Percentiles rank a stretch among this genome's conserved stretches.
Evolutionary conservation across 2,888 invertebrate species (phyloP).

Genomic region (Stictocephala bisonia): DNA sequence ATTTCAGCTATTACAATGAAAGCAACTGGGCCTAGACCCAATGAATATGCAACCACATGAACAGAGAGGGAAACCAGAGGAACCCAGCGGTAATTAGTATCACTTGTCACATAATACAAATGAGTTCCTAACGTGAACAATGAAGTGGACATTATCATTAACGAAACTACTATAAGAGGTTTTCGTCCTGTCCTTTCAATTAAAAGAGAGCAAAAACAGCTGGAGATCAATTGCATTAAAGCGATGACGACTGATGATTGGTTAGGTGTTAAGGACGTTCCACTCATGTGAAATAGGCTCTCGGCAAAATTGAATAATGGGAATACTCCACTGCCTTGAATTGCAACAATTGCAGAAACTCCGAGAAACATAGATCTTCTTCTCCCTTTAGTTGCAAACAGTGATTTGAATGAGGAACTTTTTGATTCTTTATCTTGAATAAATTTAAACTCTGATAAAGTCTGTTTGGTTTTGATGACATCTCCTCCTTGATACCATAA

Average conservation of each 20-base stretch:
- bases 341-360: conserved; percentile 63
- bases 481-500: conserved; percentile 59
- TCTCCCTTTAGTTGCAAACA: conserved; percentile 63
- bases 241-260: conserved; percentile 65
- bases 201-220: conserved; percentile 59
- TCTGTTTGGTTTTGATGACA: conserved; percentile 47
- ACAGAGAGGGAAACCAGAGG: conserved; percentile 65
- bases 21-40: conserved; percentile 66
- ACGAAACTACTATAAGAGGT: conserved; percentile 65
- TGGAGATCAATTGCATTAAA: conserved; percentile 62
- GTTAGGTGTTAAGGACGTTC: conserved; percentile 59
- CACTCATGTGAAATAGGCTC: conserved; percentile 61
- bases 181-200: conserved; percentile 66
- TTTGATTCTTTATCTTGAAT: conserved; percentile 52
- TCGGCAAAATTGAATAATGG: conserved; percentile 64
- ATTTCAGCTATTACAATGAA: conserved; percentile 66
- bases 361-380: conserved; percentile 63
- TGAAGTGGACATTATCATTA: conserved; percentile 61
- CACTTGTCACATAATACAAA: conserved; percentile 58
- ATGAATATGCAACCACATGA: conserved; percentile 65
- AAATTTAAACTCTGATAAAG: too few species aligned
- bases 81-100: conserved; percentile 62
- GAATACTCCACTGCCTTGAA: conserved; percentile 66
- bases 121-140: conserved; percentile 61
- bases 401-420: conserved; percentile 59